Evolutionary conservation across 2,888 invertebrate species (phyloP), one percentile per base, ranked within the genome.

Genomic region (Tromatobia lineatoria): DNA sequence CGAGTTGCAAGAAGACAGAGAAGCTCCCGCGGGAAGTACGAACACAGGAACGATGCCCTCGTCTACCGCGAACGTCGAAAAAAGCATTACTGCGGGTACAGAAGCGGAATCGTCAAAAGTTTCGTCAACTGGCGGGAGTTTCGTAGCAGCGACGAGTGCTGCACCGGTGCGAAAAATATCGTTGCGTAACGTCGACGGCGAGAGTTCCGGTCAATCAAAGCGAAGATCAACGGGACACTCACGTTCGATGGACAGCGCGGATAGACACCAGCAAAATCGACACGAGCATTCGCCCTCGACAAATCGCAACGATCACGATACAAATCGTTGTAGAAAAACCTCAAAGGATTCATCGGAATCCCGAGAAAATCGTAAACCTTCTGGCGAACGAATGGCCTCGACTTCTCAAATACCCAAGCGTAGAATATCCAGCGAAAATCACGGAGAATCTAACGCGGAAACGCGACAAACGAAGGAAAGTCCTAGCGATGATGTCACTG

Each of bases 141-240:
- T 23, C 54, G 54, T 54, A 13, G 23, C 54, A 13, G 23, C 54
- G 2, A 23, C 86, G 38, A 83, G 82, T 66, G 74, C 13, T 20
- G 76, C 82, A 42, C 67, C 80, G n/a, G 66, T 76, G 13, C 82
- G 86, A 13, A 88, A 88, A 69, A 74, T 83, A 52, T 85, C 85
- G 20, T 29, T 79, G 57, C 79, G 82, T 25, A 87, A 69, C 80
- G 79, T 76, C 47, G 85, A 86, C 25, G 82, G 80, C 10, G 85
- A 85, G 7, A 78, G 64, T 64, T 50, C 78, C 54, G 67, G 47
- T 64, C 81, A 80, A 11, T 76, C 67, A 18, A 85, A 87, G 59
- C 82, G 86, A 25, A 80, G 78, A 75, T 52, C 70, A 11, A 18
- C 75, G 38, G 80, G 69, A 42, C 59, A 76, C 18, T 78, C 76